A percentile compares a stretch with the other conserved stretches of the same genome.
phyloP scores from a whole-genome alignment of 2,888 invertebrate species.

The Eupelmus urozonus region DNA sequence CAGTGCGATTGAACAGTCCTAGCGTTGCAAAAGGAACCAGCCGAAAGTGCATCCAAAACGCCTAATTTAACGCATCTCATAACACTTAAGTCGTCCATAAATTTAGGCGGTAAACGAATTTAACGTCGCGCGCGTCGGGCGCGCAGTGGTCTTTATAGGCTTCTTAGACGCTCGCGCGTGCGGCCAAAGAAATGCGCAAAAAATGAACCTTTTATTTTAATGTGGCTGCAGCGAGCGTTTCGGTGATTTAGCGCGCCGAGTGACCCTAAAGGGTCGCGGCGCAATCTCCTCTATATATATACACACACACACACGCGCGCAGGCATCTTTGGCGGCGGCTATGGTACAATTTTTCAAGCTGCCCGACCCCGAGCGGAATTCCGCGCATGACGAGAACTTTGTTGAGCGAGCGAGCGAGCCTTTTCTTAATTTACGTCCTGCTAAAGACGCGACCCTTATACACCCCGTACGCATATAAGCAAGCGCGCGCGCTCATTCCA shows the following conservation, averaged over 20 bases:
- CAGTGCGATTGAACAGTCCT: conserved; percentile 38
- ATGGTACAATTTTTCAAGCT: conserved; percentile 46
- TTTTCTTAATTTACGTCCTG: conserved; percentile 40
- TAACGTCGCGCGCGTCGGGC: conserved; percentile 6
- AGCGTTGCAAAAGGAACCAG: not conserved
- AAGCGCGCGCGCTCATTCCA: conserved; percentile 6
- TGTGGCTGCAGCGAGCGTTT: conserved; percentile 37
- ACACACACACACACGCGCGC: too few relatives aligned
- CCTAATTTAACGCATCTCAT: conserved; percentile 50
- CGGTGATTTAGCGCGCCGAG: conserved; percentile 47
- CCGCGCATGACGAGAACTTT: conserved; percentile 40
- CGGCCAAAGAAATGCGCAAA: conserved; percentile 10
- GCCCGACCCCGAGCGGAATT: conserved; percentile 34
- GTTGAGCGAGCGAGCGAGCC: not conserved
- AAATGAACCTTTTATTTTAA: conserved; percentile 50
- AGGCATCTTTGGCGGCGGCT: conserved; percentile 2
- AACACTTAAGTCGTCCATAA: conserved; percentile 51
- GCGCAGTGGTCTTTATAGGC: conserved; percentile 23
- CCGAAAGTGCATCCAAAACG: conserved; percentile 44
- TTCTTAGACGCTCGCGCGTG: conserved; percentile 21
- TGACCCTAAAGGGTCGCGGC: conserved; percentile 30
- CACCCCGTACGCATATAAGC: not conserved
- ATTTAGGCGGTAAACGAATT: conserved; percentile 51
- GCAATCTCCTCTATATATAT: conserved; percentile 27
- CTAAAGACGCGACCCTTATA: conserved; percentile 28